Base-by-base conservation (phyloP, 2,888 invertebrate species). In the Syrphus vitripennis region DNA sequence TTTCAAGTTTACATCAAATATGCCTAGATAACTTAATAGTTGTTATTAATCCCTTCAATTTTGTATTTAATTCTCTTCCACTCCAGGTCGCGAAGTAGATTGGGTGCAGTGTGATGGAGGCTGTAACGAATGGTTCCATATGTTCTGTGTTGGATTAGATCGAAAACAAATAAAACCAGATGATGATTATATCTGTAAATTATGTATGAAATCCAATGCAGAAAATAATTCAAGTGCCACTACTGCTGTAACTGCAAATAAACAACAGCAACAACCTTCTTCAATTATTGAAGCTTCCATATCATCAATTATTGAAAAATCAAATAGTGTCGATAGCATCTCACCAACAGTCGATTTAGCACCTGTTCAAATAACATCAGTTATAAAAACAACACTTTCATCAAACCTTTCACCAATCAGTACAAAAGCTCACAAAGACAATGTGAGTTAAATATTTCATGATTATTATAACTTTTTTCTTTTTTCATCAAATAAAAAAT, bases 61-160 rank as follows among this genome's bases (percentile, higher is more conserved):
- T 14, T 24, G 10, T 42, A 10, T 42, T 31, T 48, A n/a, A 37
- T 31, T 74, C 59, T 31, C 10, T 2, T 9, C 7, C 61, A 1
- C 37, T 65, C 21, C 7, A 95, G 97, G 97, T 79, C 96, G 96
- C 72, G 96, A 96, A 91, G 97, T 98, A 34, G 97, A 98, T 92
- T 99, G 99, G 99, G 98, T 99, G 82, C 98, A 98, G 90, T 99
- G 99, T 93, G 99, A 99, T 92, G 97, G 97, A 14, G 97, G 96
- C 50, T 99, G 99, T 93, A 97, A 98, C 91, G 95, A 96, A 90
- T 99, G 99, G 99, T 99, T 98, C 93, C 99, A 99, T 93, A 96
- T 98, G 95, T 95, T 96, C 89, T 99, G 99, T 93, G 97, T 98
- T 21, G 98, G 98, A 0, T 94, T 98, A 14, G 95, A 95, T 79